A percentile compares a stretch with the other conserved stretches of the same genome.
Conservation (phyloP, 1,140 invertebrate genomes). For the Helicoverpa zea region DNA sequence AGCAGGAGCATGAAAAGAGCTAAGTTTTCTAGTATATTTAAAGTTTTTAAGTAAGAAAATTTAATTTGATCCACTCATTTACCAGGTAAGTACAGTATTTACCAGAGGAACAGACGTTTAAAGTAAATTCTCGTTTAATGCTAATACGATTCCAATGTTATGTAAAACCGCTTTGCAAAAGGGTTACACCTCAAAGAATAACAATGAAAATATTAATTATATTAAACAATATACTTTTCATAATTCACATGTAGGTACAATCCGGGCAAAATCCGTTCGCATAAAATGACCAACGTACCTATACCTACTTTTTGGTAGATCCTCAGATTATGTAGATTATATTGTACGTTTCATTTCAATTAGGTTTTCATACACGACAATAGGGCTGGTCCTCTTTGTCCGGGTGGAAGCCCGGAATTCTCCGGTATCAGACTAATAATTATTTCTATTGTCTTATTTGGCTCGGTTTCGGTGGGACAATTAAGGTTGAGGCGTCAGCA, state of each 20-base stretch:
- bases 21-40: too few relatives aligned
- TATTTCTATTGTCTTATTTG: constrained; percentile 68
- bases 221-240: not conserved
- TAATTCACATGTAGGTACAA: not conserved
- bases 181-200: not conserved
- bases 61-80: too few relatives aligned
- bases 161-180: too few relatives aligned
- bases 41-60: too few relatives aligned
- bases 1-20: too few relatives aligned
- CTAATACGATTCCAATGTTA: too few relatives aligned
- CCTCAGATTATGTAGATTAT: constrained; percentile 45
- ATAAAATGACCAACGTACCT: not conserved
- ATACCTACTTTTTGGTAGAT: not conserved
- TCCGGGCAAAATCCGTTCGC: constrained; percentile 2
- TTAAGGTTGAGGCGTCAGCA: constrained; percentile 38
- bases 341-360: constrained; percentile 56
- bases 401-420: constrained; percentile 53
- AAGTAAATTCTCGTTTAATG: too few relatives aligned
- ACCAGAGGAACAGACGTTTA: too few relatives aligned
- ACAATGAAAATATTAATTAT: constrained; percentile 11
- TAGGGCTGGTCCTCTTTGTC: constrained; percentile 55
- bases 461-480: constrained; percentile 36
- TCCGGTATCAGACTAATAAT: constrained; percentile 60
- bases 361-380: constrained; percentile 63
- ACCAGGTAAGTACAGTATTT: too few relatives aligned